A percentile compares a stretch with the other conserved stretches of the same genome.
Evolutionary conservation across 2,888 invertebrate species (phyloP).

Genomic region (Leucania comma): DNA sequence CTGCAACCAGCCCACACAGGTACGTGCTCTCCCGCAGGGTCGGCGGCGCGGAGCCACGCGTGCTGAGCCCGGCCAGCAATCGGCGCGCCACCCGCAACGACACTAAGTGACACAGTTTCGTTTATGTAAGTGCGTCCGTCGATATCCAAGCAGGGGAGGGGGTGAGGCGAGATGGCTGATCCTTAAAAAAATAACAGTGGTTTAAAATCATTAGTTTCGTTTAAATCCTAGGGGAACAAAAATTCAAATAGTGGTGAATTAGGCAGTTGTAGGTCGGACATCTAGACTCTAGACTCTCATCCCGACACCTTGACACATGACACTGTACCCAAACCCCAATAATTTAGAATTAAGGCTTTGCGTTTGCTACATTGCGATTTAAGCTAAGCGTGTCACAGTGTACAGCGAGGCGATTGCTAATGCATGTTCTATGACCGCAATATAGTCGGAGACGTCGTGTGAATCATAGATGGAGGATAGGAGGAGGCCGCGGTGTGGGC

Average conservation of each 20-base stretch:
- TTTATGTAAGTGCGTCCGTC: conserved; percentile 76
- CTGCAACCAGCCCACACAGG: conserved; percentile 72
- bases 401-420: conserved; percentile 55
- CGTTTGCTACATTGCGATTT: conserved; percentile 56
- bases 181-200: conserved; percentile 24
- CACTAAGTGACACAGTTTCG: conserved; percentile 59
- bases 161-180: conserved; percentile 28
- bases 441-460: conserved; percentile 37
- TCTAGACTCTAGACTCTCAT: conserved; percentile 2
- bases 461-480: conserved; percentile 55
- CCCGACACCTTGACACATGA: conserved; percentile 13
- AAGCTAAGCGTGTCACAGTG: conserved; percentile 51
- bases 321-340: conserved; percentile 11
- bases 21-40: conserved; percentile 60
- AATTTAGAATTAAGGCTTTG: conserved; percentile 61
- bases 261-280: conserved; percentile 33
- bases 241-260: conserved; percentile 7
- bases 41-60: conserved; percentile 1
- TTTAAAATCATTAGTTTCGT: conserved; percentile 3
- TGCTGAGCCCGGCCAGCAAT: background rate
- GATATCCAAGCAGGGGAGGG: conserved; percentile 66
- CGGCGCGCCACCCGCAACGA: background rate
- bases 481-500: conserved; percentile 3
- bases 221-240: background rate
- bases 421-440: conserved; percentile 51